Percentiles rank a stretch among this genome's conserved stretches.
Conservation (phyloP, 1,140 invertebrate genomes). For the Drosophila triauraria region DNA sequence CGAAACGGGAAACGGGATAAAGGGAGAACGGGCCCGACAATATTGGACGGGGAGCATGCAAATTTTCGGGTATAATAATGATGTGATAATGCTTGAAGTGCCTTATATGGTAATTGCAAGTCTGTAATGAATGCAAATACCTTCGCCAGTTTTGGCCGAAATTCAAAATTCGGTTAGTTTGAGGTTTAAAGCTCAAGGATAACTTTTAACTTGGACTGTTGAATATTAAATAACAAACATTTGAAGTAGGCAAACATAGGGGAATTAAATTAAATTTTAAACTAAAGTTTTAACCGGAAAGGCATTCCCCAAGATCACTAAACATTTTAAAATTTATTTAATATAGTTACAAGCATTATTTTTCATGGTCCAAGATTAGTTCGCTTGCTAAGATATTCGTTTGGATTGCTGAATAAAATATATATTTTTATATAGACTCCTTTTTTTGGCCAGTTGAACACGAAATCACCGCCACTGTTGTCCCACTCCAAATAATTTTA, state of each 20-base stretch:
- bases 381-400: background rate
- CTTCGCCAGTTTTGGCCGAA: slow-evolving; percentile 15
- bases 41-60: slow-evolving; percentile 24
- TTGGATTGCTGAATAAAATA: background rate
- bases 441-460: background rate
- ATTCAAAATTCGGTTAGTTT: slow-evolving; percentile 8
- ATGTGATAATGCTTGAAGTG: slow-evolving; percentile 54
- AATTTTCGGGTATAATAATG: slow-evolving; percentile 55
- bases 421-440: background rate
- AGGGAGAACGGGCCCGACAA: background rate
- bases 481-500: slow-evolving; percentile 4
- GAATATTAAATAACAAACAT: slow-evolving; percentile 4
- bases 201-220: background rate
- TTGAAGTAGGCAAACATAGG: background rate
- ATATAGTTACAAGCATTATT: background rate
- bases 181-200: background rate
- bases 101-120: slow-evolving; percentile 58
- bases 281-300: background rate
- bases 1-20: slow-evolving; percentile 1
- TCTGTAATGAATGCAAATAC: slow-evolving; percentile 55
- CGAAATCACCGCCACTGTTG: background rate
- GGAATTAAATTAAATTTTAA: background rate
- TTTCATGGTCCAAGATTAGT: no score
- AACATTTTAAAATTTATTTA: background rate
- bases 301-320: no score